Conservation (phyloP, 2,797 vertebrate species). For the Ptychadena robeensis region DNA sequence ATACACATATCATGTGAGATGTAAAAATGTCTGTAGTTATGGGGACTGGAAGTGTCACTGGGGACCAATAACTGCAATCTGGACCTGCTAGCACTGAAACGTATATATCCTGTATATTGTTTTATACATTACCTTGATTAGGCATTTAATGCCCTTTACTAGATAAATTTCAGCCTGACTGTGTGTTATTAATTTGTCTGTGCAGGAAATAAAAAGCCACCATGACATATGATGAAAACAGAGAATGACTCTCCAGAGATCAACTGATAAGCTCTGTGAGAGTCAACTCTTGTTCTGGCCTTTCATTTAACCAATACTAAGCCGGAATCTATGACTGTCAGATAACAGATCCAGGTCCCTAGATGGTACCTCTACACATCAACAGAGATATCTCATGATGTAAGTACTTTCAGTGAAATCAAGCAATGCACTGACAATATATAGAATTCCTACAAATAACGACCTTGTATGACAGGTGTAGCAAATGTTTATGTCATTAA, state of each 20-base stretch:
- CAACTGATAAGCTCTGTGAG: slow-evolving; percentile 14
- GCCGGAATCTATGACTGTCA: background rate
- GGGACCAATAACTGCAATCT: background rate
- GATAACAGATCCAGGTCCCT: background rate
- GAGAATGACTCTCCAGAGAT: slow-evolving; percentile 12
- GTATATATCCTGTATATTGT: background rate
- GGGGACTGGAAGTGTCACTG: background rate
- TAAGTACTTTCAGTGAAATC: background rate
- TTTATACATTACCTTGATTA: background rate
- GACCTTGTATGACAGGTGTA: no score
- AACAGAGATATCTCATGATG: background rate
- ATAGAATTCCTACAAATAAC: no score
- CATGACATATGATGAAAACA: slow-evolving; percentile 17
- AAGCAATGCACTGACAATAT: background rate
- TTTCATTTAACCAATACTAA: background rate
- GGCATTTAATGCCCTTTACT: background rate
- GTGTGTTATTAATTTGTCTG: background rate
- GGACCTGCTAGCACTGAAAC: background rate
- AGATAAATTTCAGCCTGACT: background rate
- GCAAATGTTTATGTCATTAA: no score
- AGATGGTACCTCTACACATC: background rate
- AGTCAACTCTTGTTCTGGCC: background rate
- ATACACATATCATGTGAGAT: background rate
- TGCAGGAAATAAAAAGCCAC: slow-evolving; percentile 8
- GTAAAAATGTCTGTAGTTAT: background rate